A percentile compares a stretch with the other conserved stretches of the same genome.
phyloP scores from a whole-genome alignment of 2,113 vertebrate species.

The Nerophis ophidion region DNA sequence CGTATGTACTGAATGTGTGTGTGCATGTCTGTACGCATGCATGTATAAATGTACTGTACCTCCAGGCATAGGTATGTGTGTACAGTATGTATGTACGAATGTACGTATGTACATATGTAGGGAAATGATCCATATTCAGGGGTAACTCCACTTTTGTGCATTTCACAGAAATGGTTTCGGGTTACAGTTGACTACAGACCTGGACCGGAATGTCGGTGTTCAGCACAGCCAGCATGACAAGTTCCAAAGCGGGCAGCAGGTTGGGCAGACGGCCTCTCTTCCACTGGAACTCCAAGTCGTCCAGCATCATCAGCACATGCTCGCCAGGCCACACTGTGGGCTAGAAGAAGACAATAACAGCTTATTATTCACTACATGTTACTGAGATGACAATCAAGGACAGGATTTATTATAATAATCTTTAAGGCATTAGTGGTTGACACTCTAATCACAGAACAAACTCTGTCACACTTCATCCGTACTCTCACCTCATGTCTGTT shows the following conservation, averaged over 20 bases:
- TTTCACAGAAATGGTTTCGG: too few relatives aligned
- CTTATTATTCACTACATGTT: neutral
- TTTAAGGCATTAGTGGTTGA: conserved; percentile 40
- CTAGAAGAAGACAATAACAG: conserved; percentile 18
- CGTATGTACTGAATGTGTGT: too few relatives aligned
- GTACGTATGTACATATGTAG: too few relatives aligned
- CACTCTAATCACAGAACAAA: conserved; percentile 24
- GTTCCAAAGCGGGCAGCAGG: conserved; percentile 70
- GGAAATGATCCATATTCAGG: too few relatives aligned
- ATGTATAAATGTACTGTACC: too few relatives aligned
- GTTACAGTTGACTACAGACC: conserved; percentile 35
- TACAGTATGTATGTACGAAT: too few relatives aligned
- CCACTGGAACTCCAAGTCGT: conserved; percentile 76
- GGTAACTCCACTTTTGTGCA: too few relatives aligned
- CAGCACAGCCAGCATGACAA: conserved; percentile 65
- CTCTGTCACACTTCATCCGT: neutral
- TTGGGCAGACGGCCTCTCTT: conserved; percentile 63
- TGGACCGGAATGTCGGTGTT: conserved; percentile 50
- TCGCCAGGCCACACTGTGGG: conserved; percentile 68
- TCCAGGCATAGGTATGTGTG: too few relatives aligned
- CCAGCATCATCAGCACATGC: conserved; percentile 69
- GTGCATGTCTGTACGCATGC: too few relatives aligned
- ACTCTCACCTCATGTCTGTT: conserved; percentile 55
- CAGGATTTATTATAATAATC: conserved; percentile 38
- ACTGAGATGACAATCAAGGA: conserved; percentile 7